Percentiles rank a stretch among this genome's conserved stretches.
Evolutionary conservation across 2,113 vertebrate species (phyloP).

Genomic region (Chrysemys picta): DNA sequence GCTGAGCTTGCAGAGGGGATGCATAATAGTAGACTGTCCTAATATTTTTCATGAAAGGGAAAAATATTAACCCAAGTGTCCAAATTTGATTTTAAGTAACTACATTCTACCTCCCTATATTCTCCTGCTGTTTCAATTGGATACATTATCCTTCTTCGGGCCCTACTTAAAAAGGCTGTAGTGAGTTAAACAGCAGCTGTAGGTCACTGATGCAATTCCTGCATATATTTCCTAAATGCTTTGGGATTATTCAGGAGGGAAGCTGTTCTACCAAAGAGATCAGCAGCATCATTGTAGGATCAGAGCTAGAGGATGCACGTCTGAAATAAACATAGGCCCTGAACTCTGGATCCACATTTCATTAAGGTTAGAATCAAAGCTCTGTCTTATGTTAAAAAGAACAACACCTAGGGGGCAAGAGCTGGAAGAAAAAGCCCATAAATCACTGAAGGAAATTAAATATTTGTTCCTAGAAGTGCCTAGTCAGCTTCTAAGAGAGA

Average conservation of each 20-base stretch:
- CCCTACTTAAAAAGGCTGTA: neutral
- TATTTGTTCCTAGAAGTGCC: too few species aligned
- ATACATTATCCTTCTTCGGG: neutral
- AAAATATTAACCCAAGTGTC: neutral
- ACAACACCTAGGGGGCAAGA: neutral
- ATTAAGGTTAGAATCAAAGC: neutral
- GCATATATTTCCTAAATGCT: neutral
- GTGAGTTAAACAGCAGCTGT: neutral
- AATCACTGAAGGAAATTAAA: neutral
- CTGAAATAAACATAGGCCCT: neutral
- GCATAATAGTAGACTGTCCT: neutral
- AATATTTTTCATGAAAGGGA: neutral
- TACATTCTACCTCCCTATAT: neutral
- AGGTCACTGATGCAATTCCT: neutral
- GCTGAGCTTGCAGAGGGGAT: neutral
- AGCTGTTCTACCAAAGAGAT: neutral
- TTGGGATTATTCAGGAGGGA: neutral
- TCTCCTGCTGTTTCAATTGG: neutral
- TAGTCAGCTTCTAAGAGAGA: accelerated
- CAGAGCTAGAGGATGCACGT: neutral
- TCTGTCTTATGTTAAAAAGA: neutral
- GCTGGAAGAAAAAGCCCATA: neutral
- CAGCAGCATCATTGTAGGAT: neutral
- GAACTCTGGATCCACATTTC: neutral
- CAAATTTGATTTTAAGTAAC: neutral